Base-by-base conservation (phyloP, 1,140 invertebrate genomes). In the Heterodera carotae region DNA sequence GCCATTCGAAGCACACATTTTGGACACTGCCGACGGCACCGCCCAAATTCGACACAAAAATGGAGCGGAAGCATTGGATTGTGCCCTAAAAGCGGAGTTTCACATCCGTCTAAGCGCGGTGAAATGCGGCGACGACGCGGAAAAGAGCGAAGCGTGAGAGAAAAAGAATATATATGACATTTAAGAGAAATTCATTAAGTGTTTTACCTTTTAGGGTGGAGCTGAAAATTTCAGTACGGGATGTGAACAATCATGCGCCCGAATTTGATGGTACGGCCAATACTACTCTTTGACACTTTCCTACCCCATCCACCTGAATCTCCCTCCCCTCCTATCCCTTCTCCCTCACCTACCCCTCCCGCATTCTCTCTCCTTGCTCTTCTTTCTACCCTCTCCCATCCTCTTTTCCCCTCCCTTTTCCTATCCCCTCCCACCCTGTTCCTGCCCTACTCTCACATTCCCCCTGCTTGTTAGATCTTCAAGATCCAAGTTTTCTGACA, bases 191-290 rank as follows among this genome's bases (percentile, higher is more conserved):
- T 43, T 43, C 6, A 43, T 43, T 43, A 43, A 43, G 6, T 12
- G 39, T 43, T 43, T 43, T 59, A 60, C 56, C 31, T 8, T 86
- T 82, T 68, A 86, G 83, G n/a, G 86, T 81, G 15, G 69, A 80
- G 34, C 75, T 87, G 62, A 85, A 87, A 68, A 80, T 87, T 39
- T 78, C 78, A n/a, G 83, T 87, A 7, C 85, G 87, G 74, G 86
- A 87, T 64, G 83, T 80, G 22, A 87, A 87, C 77, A 87, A 88
- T 62, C 85, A 87, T 67, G 71, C 82, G 2, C 85, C 85, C 12
- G 82, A 88, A 80, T 87, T 88, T 66, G 86, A 88, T 25, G 48
- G 48, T 56, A 56, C 48, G 39, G 39, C 12, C n/a, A 56, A 56
- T 56, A 18, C 39, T 12, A 43, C 12, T 43, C 6, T 43, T 43